A percentile compares a stretch with the other conserved stretches of the same genome.
These are phyloP conservation scores for Microctenopoma steveboyesi DNA, from an alignment of 2,797 vertebrate genomes.

Conservation along the genomic window DNA sequence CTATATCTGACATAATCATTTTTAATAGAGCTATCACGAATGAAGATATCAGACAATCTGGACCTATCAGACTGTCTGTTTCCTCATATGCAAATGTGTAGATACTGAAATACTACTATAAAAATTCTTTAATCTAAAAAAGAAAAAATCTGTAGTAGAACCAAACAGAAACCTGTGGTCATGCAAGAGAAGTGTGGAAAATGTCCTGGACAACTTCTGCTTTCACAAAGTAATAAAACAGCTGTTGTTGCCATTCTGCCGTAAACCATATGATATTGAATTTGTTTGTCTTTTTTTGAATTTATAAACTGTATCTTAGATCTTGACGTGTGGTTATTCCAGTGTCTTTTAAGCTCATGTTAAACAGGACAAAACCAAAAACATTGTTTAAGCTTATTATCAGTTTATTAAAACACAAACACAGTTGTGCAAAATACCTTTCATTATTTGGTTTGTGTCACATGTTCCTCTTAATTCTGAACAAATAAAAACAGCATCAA, in stretches of 20 bases:
- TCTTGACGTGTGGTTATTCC: not conserved
- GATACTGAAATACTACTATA: not conserved
- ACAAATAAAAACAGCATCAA: conserved; percentile 25
- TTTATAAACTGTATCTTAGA: not conserved
- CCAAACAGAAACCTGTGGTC: no score
- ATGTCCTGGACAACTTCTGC: no score
- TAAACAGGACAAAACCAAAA: not conserved
- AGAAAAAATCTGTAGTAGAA: no score
- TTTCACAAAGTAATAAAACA: no score
- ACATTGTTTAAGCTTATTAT: not conserved
- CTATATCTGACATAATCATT: no score
- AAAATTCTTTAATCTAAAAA: no score
- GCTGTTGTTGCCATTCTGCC: not conserved
- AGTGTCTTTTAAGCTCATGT: not conserved
- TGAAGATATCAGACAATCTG: no score
- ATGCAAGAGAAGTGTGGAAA: no score
- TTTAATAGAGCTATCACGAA: no score
- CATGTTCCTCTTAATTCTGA: conserved; percentile 28
- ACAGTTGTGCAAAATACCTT: conserved; percentile 61
- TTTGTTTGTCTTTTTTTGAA: not conserved
- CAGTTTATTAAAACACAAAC: conserved; percentile 58
- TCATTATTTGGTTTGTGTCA: conserved; percentile 39
- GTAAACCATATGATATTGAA: not conserved
- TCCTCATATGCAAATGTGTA: no score
- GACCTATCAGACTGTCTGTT: no score